Evolutionary conservation across 2,113 vertebrate species (phyloP).

Genomic region (Rhombomys opimus): DNA sequence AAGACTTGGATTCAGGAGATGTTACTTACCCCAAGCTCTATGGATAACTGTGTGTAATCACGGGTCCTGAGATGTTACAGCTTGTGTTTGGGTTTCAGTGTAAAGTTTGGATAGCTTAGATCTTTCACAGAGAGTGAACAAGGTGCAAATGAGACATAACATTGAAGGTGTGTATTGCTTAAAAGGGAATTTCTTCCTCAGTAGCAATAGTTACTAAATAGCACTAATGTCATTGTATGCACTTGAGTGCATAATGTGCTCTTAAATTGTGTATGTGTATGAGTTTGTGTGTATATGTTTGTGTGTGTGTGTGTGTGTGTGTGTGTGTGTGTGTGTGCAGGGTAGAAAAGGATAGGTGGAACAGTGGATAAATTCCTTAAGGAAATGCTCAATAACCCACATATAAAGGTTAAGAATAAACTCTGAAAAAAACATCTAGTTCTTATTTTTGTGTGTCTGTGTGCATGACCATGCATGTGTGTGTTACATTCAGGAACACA

Average conservation of each 20-base stretch:
- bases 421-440: background rate
- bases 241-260: background rate
- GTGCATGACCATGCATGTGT: background rate
- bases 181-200: background rate
- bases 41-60: background rate
- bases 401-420: background rate
- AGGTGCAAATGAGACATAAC: background rate
- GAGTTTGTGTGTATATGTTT: background rate
- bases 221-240: background rate
- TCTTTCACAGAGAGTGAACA: background rate
- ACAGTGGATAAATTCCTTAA: background rate
- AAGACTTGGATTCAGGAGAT: background rate
- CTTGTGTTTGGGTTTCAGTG: background rate
- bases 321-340: background rate
- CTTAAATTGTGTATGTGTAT: background rate
- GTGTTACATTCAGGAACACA: background rate
- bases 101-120: background rate
- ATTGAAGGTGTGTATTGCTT: background rate
- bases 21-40: background rate
- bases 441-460: background rate
- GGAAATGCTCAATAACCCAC: background rate
- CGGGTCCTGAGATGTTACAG: background rate
- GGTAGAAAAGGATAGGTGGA: background rate
- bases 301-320: background rate
- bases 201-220: background rate